Percentiles rank a stretch among this genome's conserved stretches.
Evolutionary conservation across 2,797 vertebrate species (phyloP).

Genomic region (Poecilia wingei): DNA sequence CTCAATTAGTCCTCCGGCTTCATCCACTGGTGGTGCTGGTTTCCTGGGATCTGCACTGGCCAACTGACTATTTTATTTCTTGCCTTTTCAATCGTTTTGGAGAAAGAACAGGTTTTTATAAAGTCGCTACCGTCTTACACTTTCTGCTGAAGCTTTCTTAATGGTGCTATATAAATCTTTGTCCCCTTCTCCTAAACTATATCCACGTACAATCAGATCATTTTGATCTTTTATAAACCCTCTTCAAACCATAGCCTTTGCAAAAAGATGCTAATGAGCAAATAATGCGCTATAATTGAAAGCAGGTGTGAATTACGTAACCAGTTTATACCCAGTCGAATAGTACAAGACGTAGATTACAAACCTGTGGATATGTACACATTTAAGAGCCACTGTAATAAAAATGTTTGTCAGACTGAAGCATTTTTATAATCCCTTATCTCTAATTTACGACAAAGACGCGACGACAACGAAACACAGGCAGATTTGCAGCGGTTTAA

Average conservation of each 20-base stretch:
- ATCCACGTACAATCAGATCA: not conserved
- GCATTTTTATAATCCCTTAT: not conserved
- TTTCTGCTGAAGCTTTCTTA: not conserved
- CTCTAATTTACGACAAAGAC: not conserved
- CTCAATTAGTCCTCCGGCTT: not conserved
- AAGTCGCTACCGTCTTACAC: not conserved
- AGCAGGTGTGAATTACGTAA: not conserved
- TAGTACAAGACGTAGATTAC: not conserved
- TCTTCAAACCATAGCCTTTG: not conserved
- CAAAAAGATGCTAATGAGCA: not conserved
- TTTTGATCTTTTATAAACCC: not conserved
- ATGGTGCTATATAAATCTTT: not conserved
- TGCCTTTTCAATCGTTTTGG: not conserved
- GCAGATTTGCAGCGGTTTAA: not conserved
- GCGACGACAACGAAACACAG: not conserved
- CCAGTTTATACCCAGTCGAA: not conserved
- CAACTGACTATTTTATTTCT: not conserved
- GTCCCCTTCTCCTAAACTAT: not conserved
- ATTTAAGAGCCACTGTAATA: conserved; percentile 2
- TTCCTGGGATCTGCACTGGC: not conserved
- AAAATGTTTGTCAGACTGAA: not conserved
- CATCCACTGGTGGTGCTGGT: not conserved
- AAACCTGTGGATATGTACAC: not conserved
- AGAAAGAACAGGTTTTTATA: not conserved
- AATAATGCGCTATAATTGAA: not conserved